Percentiles rank a stretch among this genome's conserved stretches.
Conservation (phyloP, 2,797 vertebrate genomes). For the Gorsachius magnificus region DNA sequence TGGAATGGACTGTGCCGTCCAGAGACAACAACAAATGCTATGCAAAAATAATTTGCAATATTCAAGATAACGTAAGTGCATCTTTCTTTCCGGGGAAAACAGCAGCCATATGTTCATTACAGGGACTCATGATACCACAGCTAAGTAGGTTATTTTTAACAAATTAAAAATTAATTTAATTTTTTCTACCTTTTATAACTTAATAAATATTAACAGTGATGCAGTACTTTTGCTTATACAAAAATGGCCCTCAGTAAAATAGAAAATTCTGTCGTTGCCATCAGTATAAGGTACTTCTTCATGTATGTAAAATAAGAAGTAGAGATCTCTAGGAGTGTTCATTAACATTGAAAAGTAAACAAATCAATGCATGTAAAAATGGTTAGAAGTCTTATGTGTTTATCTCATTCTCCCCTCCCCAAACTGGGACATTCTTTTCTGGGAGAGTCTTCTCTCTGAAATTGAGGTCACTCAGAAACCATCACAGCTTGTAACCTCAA, state of each 20-base stretch:
- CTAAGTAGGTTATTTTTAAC: not conserved
- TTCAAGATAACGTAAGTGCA: conserved; percentile 76
- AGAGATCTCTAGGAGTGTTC: not conserved
- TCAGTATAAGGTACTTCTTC: not conserved
- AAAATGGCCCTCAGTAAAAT: not conserved
- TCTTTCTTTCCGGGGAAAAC: not conserved
- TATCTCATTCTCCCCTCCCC: not conserved
- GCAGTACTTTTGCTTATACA: not conserved
- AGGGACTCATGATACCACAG: not conserved
- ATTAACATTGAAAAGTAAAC: not conserved
- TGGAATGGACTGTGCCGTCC: conserved; percentile 84
- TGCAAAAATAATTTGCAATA: conserved; percentile 84
- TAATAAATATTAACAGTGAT: not conserved
- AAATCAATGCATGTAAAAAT: not conserved
- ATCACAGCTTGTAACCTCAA: not conserved
- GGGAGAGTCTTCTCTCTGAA: not conserved
- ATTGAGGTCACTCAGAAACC: not conserved
- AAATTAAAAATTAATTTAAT: not conserved
- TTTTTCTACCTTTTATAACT: not conserved
- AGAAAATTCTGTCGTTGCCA: not conserved
- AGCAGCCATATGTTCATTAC: not conserved
- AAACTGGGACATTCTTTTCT: not conserved
- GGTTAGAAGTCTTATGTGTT: not conserved
- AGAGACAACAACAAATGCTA: conserved; percentile 87
- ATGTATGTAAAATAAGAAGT: not conserved